Conservation (phyloP, 1,140 invertebrate genomes). For the Phymorhynchus buccinoides region DNA sequence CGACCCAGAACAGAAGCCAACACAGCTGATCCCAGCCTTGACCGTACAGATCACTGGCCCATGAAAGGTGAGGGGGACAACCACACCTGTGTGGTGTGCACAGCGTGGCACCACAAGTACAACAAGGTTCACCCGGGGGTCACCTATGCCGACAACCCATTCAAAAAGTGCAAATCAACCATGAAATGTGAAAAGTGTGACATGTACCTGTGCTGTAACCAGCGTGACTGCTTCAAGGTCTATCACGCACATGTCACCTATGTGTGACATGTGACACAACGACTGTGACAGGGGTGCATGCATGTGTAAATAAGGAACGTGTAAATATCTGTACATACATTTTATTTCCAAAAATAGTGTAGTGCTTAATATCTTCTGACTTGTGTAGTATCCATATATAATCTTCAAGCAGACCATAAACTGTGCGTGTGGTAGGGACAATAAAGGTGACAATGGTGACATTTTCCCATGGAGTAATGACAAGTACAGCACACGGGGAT, state of each 20-base stretch:
- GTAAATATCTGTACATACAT: no score
- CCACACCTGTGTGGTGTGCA: conserved; percentile 42
- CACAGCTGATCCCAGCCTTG: background rate
- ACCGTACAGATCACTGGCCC: background rate
- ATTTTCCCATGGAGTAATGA: no score
- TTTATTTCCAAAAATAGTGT: background rate
- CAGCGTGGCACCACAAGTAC: conserved; percentile 27
- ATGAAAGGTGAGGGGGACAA: background rate
- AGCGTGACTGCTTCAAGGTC: background rate
- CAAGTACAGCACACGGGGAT: no score
- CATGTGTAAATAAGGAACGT: no score
- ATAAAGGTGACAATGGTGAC: no score
- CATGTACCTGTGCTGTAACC: background rate
- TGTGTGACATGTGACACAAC: background rate
- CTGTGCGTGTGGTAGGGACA: no score
- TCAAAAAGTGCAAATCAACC: conserved; percentile 28
- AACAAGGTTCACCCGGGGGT: background rate
- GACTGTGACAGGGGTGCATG: background rate
- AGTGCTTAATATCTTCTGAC: background rate
- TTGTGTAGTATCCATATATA: background rate
- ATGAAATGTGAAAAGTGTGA: conserved; percentile 11
- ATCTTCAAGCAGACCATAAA: background rate
- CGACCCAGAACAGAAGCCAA: background rate
- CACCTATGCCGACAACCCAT: background rate
- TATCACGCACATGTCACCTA: background rate